Evolutionary conservation across 2,797 vertebrate genomes (phyloP).

Genomic region (Rhadinocentrus ornatus): DNA sequence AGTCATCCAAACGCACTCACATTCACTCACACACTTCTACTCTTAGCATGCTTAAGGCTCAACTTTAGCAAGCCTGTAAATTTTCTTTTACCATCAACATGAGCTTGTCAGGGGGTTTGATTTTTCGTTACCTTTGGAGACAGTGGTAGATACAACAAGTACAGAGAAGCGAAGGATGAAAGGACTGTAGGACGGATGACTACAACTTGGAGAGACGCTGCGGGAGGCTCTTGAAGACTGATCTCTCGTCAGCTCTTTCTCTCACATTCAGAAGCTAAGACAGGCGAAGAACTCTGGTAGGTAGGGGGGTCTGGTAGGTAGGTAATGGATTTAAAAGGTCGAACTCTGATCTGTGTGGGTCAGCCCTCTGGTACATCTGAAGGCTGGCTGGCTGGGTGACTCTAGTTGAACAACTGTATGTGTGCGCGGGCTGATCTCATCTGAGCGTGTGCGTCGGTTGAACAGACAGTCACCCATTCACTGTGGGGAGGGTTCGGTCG

Average conservation of each 20-base stretch:
- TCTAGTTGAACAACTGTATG: constrained; percentile 82
- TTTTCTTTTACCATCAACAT: constrained; percentile 79
- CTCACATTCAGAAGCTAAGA: constrained; percentile 87
- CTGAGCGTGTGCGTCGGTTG: constrained; percentile 82
- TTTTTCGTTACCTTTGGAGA: constrained; percentile 87
- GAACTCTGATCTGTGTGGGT: constrained; percentile 79
- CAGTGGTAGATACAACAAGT: constrained; percentile 88
- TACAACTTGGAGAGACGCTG: constrained; percentile 85
- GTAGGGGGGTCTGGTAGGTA: constrained; percentile 76
- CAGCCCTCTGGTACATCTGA: constrained; percentile 80
- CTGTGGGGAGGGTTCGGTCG: constrained; percentile 75
- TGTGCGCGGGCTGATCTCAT: constrained; percentile 81
- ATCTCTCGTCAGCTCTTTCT: constrained; percentile 85
- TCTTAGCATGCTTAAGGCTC: constrained; percentile 72
- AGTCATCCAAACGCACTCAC: constrained; percentile 25
- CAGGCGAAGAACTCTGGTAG: constrained; percentile 84
- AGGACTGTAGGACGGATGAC: constrained; percentile 82
- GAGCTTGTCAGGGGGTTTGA: constrained; percentile 76
- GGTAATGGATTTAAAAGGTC: constrained; percentile 77
- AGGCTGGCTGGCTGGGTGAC: constrained; percentile 71
- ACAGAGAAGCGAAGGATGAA: constrained; percentile 87
- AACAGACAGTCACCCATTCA: constrained; percentile 75
- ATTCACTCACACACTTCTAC: constrained; percentile 43
- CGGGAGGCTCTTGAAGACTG: constrained; percentile 86
- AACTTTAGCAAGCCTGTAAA: constrained; percentile 67